These are phyloP conservation scores for Pygoscelis adeliae DNA, from an alignment of 2,113 vertebrate genomes.

Conservation along the genomic window DNA sequence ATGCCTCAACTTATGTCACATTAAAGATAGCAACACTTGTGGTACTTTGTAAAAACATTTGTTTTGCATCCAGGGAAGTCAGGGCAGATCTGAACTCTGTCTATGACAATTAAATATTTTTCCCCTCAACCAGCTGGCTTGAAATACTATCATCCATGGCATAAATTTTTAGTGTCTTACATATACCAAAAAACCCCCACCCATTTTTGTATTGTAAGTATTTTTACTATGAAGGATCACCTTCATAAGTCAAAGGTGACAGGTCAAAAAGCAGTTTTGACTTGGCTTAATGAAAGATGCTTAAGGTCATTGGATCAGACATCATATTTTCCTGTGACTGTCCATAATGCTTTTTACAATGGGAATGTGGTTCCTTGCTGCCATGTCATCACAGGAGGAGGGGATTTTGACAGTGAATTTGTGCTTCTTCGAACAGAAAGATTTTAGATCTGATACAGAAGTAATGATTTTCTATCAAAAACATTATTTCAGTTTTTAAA, in stretches of 20 bases:
- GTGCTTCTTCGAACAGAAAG: neutral
- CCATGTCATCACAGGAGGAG: neutral
- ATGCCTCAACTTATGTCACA: neutral
- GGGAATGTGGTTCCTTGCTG: neutral
- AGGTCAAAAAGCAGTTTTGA: neutral
- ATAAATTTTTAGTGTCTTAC: neutral
- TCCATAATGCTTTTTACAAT: neutral
- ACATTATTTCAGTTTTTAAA: neutral
- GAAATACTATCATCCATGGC: neutral
- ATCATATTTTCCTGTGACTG: neutral
- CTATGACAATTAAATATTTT: neutral
- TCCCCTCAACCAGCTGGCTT: neutral
- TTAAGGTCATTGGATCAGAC: neutral
- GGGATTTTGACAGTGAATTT: neutral
- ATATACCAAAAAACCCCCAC: accelerated
- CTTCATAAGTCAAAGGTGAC: neutral
- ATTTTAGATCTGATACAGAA: neutral
- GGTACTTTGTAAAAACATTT: neutral
- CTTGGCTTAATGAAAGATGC: neutral
- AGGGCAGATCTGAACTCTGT: neutral
- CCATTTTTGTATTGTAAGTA: neutral
- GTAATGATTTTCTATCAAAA: neutral
- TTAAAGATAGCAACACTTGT: neutral
- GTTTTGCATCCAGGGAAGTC: neutral
- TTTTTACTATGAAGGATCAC: neutral